Evolutionary conservation across 92 coral and sea anemone species (phyloP).

Genomic region (Epizoanthus fatuus): DNA sequence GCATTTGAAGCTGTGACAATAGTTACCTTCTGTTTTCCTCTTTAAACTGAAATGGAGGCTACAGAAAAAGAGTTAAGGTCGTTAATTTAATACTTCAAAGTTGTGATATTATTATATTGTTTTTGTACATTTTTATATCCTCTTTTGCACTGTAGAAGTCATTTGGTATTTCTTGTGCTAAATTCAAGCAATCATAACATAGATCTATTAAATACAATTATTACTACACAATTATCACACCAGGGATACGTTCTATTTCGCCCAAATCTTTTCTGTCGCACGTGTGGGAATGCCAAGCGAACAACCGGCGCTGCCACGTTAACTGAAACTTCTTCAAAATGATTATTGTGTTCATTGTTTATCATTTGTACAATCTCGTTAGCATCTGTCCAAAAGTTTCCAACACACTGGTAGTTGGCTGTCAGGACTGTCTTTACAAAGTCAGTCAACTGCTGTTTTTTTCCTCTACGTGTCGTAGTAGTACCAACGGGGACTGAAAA

Average conservation of each 20-base stretch:
- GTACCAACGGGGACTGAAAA: no score
- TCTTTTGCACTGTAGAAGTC: neutral
- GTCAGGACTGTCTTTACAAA: neutral
- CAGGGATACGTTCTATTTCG: neutral
- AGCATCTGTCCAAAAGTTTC: neutral
- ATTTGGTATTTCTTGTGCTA: neutral
- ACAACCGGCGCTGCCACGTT: no score
- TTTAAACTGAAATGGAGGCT: conserved; percentile 10
- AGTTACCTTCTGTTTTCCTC: neutral
- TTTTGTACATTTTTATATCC: neutral
- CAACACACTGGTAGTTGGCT: conserved; percentile 13
- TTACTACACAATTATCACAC: neutral
- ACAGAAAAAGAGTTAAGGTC: conserved; percentile 8
- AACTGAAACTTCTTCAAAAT: neutral
- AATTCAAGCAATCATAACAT: neutral
- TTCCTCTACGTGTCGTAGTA: neutral
- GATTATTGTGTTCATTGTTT: neutral
- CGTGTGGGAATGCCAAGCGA: neutral
- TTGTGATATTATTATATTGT: neutral
- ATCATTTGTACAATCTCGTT: neutral
- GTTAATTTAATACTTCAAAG: neutral
- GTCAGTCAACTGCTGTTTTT: neutral
- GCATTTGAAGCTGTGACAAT: no score
- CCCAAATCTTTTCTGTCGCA: conserved; percentile 6
- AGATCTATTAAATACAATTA: neutral